A percentile compares a stretch with the other conserved stretches of the same genome.
Conservation (phyloP, 1,140 invertebrate genomes). For the Potamilus streckersoni region DNA sequence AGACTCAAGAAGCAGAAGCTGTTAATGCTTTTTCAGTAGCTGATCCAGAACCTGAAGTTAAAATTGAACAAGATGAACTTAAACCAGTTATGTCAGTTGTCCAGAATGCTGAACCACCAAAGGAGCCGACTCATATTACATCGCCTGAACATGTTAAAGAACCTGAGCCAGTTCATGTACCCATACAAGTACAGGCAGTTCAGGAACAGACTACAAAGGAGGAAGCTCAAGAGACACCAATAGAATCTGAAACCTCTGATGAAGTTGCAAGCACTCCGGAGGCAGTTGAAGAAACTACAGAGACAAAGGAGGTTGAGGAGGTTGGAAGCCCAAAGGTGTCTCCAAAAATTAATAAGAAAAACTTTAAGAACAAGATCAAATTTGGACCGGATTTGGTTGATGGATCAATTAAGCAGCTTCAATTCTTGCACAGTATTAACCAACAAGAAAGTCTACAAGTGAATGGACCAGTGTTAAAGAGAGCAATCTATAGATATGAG, state of each 20-base stretch:
- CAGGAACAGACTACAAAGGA: slow-evolving; percentile 14
- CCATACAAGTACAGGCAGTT: slow-evolving; percentile 5
- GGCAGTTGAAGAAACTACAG: not conserved
- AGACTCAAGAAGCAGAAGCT: not conserved
- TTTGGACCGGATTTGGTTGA: slow-evolving; percentile 42
- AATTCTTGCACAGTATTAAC: slow-evolving; percentile 45
- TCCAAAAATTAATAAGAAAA: slow-evolving; percentile 33
- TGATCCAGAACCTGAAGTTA: slow-evolving; percentile 8
- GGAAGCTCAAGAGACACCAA: not conserved
- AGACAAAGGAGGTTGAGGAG: not conserved
- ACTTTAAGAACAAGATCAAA: slow-evolving; percentile 41
- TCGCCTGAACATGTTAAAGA: not conserved
- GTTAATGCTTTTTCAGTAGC: slow-evolving; percentile 16
- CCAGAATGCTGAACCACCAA: not conserved
- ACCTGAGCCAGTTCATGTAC: slow-evolving; percentile 1
- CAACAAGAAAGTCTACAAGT: slow-evolving; percentile 38
- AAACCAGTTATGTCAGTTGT: slow-evolving; percentile 5
- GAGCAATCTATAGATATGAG: slow-evolving; percentile 69
- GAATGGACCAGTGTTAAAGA: slow-evolving; percentile 33
- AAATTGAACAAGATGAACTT: not conserved
- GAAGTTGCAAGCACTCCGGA: slow-evolving; percentile 1
- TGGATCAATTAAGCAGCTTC: slow-evolving; percentile 38
- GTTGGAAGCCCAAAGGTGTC: slow-evolving; percentile 19
- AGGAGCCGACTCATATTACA: no score
- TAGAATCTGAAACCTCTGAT: slow-evolving; percentile 15